phyloP scores from a whole-genome alignment of 1,140 invertebrate species.

The Mizuhopecten yessoensis region DNA sequence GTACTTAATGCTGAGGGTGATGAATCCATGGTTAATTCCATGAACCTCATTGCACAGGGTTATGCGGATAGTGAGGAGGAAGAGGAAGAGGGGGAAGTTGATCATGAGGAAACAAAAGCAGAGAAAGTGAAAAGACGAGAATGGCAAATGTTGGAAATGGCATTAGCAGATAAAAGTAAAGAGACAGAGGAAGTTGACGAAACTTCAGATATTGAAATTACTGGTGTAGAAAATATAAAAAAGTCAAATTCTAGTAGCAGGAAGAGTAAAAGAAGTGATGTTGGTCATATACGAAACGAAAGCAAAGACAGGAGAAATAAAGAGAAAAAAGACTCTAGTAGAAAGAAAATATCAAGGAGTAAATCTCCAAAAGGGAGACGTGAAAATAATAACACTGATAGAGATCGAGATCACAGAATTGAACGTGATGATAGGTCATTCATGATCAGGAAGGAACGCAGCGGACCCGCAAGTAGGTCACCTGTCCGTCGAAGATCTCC shows the following conservation, averaged over 20 bases:
- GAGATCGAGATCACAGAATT: not conserved
- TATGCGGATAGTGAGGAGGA: conserved; percentile 78
- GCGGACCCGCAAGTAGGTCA: not conserved
- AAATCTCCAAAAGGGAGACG: conserved; percentile 18
- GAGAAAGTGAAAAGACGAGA: conserved; percentile 64
- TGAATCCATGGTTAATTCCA: conserved; percentile 71
- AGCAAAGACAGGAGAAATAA: conserved; percentile 16
- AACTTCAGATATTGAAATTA: conserved; percentile 58
- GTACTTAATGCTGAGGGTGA: conserved; percentile 70
- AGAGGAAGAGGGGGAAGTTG: conserved; percentile 81
- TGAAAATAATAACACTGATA: not conserved
- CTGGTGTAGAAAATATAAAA: conserved; percentile 40
- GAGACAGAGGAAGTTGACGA: conserved; percentile 82
- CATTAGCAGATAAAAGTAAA: conserved; percentile 64
- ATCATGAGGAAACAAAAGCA: conserved; percentile 74
- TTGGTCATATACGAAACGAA: conserved; percentile 35
- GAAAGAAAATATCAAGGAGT: conserved; percentile 32
- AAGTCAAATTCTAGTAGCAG: conserved; percentile 10
- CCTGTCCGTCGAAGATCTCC: not conserved
- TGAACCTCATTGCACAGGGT: conserved; percentile 80
- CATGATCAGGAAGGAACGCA: not conserved
- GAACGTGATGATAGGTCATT: conserved; percentile 6
- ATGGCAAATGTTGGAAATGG: conserved; percentile 63
- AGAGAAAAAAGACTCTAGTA: conserved; percentile 16
- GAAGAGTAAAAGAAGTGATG: conserved; percentile 48